A percentile compares a stretch with the other conserved stretches of the same genome.
Evolutionary conservation across 2,113 vertebrate species (phyloP).

Genomic region (Mastomys coucha): DNA sequence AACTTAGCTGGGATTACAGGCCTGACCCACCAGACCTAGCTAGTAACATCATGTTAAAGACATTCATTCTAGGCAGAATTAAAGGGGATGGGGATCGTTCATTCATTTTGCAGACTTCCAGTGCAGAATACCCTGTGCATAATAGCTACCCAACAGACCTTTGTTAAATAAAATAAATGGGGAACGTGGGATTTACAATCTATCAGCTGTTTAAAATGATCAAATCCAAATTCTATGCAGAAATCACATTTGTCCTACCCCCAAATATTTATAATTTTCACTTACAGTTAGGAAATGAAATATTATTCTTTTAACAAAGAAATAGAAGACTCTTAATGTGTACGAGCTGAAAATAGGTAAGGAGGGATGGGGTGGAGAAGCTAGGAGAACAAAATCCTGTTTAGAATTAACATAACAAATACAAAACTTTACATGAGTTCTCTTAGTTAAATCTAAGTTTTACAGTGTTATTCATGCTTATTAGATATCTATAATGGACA

Average conservation of each 20-base stretch:
- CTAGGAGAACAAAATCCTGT: slow-evolving; percentile 24
- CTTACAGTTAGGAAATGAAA: slow-evolving; percentile 18
- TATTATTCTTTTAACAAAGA: slow-evolving; percentile 14
- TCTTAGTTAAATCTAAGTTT: neutral
- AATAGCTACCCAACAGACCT: neutral
- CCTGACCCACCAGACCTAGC: neutral
- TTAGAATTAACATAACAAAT: slow-evolving; percentile 18
- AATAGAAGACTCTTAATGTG: neutral
- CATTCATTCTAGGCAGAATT: neutral
- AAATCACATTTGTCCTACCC: neutral
- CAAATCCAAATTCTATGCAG: slow-evolving; percentile 38
- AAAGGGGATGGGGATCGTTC: neutral
- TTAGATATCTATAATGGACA: neutral
- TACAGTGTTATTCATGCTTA: neutral
- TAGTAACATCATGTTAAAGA: neutral
- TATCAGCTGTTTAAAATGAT: slow-evolving; percentile 2
- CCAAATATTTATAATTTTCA: slow-evolving; percentile 29
- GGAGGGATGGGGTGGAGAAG: neutral
- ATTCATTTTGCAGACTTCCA: neutral
- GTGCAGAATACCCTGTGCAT: neutral
- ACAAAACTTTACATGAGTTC: slow-evolving; percentile 12
- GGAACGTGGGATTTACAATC: neutral
- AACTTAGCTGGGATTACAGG: neutral
- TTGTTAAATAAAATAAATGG: slow-evolving; percentile 5
- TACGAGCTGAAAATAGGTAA: neutral